Percentiles rank a stretch among this genome's conserved stretches.
phyloP scores from a whole-genome alignment of 2,113 vertebrate species.

The Cygnus buccinator region DNA sequence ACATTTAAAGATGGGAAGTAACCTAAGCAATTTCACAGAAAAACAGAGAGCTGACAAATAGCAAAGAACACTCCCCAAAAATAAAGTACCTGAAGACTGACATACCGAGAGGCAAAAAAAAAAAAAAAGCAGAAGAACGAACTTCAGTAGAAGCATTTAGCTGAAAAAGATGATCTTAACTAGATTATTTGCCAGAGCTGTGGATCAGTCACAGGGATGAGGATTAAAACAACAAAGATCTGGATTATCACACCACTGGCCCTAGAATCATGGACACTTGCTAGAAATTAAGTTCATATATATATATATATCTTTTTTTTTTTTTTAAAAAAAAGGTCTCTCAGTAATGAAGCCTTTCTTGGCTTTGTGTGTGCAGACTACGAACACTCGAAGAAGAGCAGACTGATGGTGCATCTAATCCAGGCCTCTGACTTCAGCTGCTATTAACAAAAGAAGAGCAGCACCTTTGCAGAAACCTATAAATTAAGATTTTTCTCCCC shows the following conservation, averaged over 20 bases:
- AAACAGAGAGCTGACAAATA: neutral
- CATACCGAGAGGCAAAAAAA: neutral
- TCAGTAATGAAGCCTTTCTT: neutral
- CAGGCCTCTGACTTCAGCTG: neutral
- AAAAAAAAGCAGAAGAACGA: neutral
- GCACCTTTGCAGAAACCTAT: neutral
- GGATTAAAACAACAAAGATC: neutral
- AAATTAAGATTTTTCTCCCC: neutral
- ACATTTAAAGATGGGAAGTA: conserved; percentile 6
- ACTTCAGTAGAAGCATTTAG: neutral
- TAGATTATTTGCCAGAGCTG: accelerated
- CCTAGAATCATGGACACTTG: neutral
- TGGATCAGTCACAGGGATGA: neutral
- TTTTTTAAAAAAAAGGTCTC: neutral
- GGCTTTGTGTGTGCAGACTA: neutral
- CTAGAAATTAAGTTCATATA: neutral
- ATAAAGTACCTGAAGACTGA: neutral
- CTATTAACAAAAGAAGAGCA: neutral
- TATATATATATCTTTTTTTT: too few species aligned
- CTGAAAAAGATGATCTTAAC: neutral
- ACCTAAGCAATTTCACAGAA: neutral
- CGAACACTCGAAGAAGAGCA: neutral
- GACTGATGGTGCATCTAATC: accelerated
- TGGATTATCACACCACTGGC: neutral
- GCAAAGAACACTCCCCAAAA: neutral